Evolutionary conservation across 2,113 vertebrate species (phyloP).

Genomic region (Anhinga rufa): DNA sequence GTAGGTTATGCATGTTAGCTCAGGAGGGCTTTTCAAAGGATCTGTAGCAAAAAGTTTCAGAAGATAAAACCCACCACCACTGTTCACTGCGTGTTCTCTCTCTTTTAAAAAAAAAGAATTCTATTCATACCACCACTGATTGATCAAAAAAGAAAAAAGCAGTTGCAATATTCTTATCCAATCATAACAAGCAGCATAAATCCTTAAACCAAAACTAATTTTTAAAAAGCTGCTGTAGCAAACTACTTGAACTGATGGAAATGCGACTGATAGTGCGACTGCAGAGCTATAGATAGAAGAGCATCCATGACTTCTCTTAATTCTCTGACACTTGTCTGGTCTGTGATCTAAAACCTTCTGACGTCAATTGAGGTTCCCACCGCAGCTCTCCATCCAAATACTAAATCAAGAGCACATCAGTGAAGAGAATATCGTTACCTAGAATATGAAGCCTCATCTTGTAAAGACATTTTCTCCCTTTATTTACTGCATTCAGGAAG

Average conservation of each 20-base stretch:
- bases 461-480: not conserved
- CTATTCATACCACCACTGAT: not conserved
- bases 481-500: not conserved
- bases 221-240: not conserved
- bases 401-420: not conserved
- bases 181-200: not conserved
- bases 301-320: not conserved
- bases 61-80: not conserved
- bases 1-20: not conserved
- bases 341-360: conserved; percentile 40
- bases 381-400: not conserved
- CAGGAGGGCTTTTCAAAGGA: not conserved
- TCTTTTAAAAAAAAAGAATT: not conserved
- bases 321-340: conserved; percentile 37
- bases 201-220: conserved; percentile 1
- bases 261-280: not conserved
- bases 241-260: not conserved
- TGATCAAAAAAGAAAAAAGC: not conserved
- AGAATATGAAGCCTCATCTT: not conserved
- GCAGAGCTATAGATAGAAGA: conserved; percentile 52
- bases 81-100: not conserved
- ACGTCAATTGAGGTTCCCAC: conserved; percentile 34
- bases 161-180: not conserved
- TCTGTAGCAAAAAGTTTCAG: not conserved
- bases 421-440: not conserved